Conservation (phyloP, 1,140 invertebrate genomes). For the Orchestia grillus region DNA sequence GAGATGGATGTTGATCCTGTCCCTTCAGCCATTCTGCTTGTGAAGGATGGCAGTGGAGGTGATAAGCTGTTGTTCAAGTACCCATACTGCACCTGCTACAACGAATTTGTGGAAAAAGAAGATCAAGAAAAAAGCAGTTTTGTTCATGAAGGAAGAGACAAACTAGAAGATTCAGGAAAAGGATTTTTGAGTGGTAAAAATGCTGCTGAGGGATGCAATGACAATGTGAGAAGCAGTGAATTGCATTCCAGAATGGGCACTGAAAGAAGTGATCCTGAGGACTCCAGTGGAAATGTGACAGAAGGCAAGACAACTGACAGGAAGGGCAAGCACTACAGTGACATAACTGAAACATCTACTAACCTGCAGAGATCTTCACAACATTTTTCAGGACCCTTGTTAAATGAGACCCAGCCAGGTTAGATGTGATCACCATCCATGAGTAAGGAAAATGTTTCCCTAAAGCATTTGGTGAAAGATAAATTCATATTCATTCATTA, state of each 20-base stretch:
- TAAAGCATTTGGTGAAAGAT: neutral
- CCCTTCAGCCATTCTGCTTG: neutral
- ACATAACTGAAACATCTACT: neutral
- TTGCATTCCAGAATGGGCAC: neutral
- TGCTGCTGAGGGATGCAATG: neutral
- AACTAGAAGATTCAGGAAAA: neutral
- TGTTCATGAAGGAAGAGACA: neutral
- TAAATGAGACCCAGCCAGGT: neutral
- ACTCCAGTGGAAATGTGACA: neutral
- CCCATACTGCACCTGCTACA: constrained; percentile 10
- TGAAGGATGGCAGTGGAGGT: constrained; percentile 23
- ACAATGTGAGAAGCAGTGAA: neutral
- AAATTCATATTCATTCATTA: neutral
- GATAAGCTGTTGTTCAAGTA: constrained; percentile 21
- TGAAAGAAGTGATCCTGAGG: neutral
- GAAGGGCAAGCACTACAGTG: neutral
- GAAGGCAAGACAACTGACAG: neutral
- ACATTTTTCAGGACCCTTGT: neutral
- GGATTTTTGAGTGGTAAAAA: neutral
- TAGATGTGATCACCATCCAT: neutral
- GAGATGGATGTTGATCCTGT: neutral
- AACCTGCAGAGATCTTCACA: neutral
- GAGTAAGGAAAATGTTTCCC: neutral
- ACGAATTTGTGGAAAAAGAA: neutral
- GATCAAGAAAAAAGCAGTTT: neutral